Percentiles rank a stretch among this genome's conserved stretches.
These are phyloP conservation scores for Oriolus oriolus DNA, from an alignment of 2,113 vertebrate genomes.

Conservation along the genomic window DNA sequence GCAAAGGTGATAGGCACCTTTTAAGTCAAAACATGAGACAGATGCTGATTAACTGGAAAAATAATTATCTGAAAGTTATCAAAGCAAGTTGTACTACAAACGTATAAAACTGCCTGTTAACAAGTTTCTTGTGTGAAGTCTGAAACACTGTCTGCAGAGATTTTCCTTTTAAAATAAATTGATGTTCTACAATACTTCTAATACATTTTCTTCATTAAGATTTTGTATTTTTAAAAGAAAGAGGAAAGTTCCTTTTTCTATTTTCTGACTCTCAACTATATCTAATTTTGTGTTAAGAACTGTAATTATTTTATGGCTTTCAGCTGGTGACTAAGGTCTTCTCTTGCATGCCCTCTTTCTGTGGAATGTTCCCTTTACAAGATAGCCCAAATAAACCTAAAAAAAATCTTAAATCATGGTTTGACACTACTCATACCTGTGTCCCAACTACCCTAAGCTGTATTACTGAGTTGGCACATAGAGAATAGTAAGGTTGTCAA, in stretches of 20 bases:
- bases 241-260: background rate
- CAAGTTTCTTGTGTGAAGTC: background rate
- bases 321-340: background rate
- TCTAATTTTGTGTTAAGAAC: background rate
- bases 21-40: background rate
- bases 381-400: background rate
- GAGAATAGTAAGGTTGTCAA: background rate
- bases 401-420: background rate
- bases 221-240: background rate
- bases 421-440: background rate
- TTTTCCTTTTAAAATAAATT: background rate
- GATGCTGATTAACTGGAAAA: background rate
- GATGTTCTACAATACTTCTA: background rate
- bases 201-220: background rate
- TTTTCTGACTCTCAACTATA: background rate
- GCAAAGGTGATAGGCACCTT: background rate
- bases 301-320: background rate
- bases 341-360: background rate
- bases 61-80: background rate
- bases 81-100: background rate
- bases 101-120: background rate
- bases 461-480: background rate
- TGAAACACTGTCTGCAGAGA: background rate
- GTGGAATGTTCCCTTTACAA: background rate
- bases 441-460: background rate